These are phyloP conservation scores for Oscheius onirici DNA, from an alignment of 2,888 invertebrate species.

Conservation along the genomic window DNA sequence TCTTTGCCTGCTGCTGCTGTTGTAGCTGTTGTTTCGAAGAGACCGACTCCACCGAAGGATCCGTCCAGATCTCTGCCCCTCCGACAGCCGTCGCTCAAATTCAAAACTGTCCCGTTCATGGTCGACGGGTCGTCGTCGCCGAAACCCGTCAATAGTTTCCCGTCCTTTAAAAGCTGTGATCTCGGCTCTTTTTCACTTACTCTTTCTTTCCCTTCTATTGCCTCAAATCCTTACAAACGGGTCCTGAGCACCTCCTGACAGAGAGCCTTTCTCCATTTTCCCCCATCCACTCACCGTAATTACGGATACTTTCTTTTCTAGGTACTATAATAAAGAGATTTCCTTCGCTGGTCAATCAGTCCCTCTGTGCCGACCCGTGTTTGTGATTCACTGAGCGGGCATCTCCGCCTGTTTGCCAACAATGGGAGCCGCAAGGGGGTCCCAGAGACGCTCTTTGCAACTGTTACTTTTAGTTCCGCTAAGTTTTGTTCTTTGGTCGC, in stretches of 20 bases:
- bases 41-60: slow-evolving; percentile 49
- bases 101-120: slow-evolving; percentile 23
- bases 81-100: background rate
- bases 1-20: slow-evolving; percentile 60
- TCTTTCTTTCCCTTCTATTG: background rate
- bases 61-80: slow-evolving; percentile 37
- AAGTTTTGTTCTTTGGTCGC: too few species aligned
- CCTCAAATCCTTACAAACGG: background rate
- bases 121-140: background rate
- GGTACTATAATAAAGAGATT: background rate
- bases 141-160: slow-evolving; percentile 19
- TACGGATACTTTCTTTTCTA: background rate
- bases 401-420: slow-evolving; percentile 24
- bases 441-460: background rate
- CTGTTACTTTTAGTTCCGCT: too few species aligned
- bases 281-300: background rate
- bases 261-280: background rate
- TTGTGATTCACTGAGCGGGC: slow-evolving; percentile 17
- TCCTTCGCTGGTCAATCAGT: background rate
- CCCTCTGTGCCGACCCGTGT: background rate
- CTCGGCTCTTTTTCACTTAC: slow-evolving; percentile 8
- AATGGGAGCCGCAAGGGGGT: slow-evolving; percentile 12
- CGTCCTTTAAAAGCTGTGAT: slow-evolving; percentile 1
- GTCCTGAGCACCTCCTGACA: background rate
- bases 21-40: slow-evolving; percentile 56